Evolutionary conservation across 2,113 vertebrate genomes (phyloP).

Genomic region (Carlito syrichta): DNA sequence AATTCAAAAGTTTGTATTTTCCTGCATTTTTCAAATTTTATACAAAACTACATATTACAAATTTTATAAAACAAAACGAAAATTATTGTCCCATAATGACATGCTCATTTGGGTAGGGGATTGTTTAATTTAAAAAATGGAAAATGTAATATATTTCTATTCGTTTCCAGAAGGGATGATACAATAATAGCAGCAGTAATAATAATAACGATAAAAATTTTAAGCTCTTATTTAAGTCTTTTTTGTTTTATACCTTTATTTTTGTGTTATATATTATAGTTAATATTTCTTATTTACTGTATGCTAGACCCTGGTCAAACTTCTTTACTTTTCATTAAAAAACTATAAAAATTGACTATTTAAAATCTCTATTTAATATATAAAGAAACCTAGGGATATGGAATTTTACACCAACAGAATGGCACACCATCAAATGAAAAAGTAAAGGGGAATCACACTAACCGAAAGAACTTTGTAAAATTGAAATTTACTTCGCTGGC

Average conservation of each 20-base stretch:
- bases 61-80: not conserved
- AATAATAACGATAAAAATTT: not conserved
- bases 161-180: not conserved
- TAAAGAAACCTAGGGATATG: not conserved
- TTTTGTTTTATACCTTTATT: not conserved
- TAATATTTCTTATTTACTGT: not conserved
- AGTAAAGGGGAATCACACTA: not conserved
- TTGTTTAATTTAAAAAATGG: not conserved
- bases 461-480: not conserved
- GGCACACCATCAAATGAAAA: not conserved
- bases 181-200: not conserved
- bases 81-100: not conserved
- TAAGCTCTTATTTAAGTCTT: not conserved
- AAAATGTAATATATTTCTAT: not conserved
- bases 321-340: not conserved
- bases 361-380: not conserved
- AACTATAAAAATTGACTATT: not conserved
- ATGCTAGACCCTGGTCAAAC: not conserved
- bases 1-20: not conserved
- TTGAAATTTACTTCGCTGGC: not conserved
- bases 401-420: not conserved
- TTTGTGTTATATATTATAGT: not conserved
- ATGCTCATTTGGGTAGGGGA: not conserved
- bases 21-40: not conserved
- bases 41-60: not conserved